Percentiles rank a stretch among this genome's conserved stretches.
These are phyloP conservation scores for Blastomussa wellsi DNA, from an alignment of 92 coral and sea anemone genomes.

Conservation along the genomic window DNA sequence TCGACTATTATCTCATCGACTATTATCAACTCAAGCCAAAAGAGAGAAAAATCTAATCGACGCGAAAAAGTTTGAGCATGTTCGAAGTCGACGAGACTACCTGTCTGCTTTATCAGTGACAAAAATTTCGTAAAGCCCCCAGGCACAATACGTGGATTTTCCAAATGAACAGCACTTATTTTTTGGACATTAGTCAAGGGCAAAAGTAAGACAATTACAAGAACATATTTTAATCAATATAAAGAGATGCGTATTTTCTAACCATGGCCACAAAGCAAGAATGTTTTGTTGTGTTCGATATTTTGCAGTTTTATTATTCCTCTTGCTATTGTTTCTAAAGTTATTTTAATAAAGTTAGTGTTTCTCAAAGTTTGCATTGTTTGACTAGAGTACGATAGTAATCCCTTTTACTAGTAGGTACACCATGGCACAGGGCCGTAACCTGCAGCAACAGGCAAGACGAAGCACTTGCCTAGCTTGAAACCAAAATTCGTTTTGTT, in stretches of 20 bases:
- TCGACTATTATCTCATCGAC: no score
- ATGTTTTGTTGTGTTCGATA: not conserved
- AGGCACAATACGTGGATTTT: not conserved
- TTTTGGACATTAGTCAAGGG: not conserved
- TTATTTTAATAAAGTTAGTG: conserved; percentile 4
- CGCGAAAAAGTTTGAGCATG: no score
- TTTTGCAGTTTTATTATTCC: not conserved
- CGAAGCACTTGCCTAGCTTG: no score
- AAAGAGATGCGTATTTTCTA: not conserved
- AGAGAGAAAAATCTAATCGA: no score
- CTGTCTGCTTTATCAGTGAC: not conserved
- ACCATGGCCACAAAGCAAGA: not conserved
- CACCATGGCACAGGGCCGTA: no score
- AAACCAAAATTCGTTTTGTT: no score
- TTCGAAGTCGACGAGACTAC: no score
- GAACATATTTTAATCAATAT: not conserved
- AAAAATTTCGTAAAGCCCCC: not conserved
- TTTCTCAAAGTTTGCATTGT: not conserved
- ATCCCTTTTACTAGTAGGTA: no score
- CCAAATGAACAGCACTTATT: not conserved
- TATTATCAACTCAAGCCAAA: no score
- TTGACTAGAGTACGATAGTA: no score
- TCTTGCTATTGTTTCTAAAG: not conserved
- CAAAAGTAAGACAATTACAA: not conserved
- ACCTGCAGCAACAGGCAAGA: no score